Conservation (phyloP, 2,113 vertebrate species). For the Crocuta crocuta region DNA sequence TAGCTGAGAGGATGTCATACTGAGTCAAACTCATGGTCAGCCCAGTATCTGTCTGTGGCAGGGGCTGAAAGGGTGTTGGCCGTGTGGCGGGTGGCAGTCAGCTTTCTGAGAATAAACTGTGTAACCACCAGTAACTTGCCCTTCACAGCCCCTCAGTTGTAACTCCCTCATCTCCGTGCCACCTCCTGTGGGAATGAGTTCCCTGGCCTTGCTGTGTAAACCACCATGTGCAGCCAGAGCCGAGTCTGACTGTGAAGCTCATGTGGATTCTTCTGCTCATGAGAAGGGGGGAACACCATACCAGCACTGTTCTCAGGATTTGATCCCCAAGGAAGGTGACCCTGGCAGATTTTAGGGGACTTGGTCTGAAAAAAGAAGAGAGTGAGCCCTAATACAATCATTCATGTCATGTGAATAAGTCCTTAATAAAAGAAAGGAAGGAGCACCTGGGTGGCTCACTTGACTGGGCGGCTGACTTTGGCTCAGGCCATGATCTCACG, state of each 20-base stretch:
- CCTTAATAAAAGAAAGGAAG: not conserved
- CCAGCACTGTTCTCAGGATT: not conserved
- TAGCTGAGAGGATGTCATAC: not conserved
- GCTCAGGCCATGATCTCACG: no score
- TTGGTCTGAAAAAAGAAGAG: not conserved
- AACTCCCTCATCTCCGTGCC: not conserved
- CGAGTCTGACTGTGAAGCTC: not conserved
- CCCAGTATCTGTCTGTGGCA: not conserved
- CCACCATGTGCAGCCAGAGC: not conserved
- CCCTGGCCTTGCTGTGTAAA: not conserved
- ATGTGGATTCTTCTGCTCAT: not conserved
- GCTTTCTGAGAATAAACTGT: not conserved
- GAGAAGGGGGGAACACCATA: not conserved
- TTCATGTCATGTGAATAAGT: not conserved
- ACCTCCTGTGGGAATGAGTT: not conserved
- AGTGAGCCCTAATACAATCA: not conserved
- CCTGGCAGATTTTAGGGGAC: not conserved
- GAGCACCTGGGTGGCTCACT: no score
- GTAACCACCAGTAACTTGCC: not conserved
- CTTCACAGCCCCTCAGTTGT: not conserved
- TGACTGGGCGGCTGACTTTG: no score
- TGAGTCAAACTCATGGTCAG: slow-evolving; percentile 7
- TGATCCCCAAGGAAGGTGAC: not conserved
- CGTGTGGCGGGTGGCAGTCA: not conserved
- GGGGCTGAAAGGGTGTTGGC: not conserved